Evolutionary conservation across 2,113 vertebrate genomes (phyloP).

Genomic region (Neofelis nebulosa): DNA sequence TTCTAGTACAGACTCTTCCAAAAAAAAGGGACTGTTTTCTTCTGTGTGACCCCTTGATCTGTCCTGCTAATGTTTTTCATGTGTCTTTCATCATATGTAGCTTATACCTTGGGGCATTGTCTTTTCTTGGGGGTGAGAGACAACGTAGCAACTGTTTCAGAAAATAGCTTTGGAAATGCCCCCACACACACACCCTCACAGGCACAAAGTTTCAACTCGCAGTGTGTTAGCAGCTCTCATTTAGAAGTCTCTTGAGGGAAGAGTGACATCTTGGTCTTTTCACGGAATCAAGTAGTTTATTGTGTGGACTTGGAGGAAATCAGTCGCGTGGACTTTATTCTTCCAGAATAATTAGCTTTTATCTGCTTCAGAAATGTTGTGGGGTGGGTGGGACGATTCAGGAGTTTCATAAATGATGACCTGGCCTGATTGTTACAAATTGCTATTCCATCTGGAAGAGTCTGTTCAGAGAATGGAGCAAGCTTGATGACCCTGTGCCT

Average conservation of each 20-base stretch:
- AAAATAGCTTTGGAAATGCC: background rate
- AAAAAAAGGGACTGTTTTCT: background rate
- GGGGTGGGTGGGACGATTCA: background rate
- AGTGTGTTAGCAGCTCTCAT: background rate
- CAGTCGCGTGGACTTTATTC: slow-evolving; percentile 18
- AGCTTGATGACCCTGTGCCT: background rate
- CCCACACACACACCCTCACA: background rate
- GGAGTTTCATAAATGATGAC: background rate
- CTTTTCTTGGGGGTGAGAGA: background rate
- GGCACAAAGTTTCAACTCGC: background rate
- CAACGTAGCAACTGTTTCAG: background rate
- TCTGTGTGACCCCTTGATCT: background rate
- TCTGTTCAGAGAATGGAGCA: background rate
- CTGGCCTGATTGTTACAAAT: background rate
- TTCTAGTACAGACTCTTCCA: background rate
- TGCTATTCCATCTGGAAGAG: background rate
- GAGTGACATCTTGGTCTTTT: background rate
- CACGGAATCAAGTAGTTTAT: background rate
- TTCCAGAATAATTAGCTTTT: background rate
- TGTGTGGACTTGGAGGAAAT: background rate
- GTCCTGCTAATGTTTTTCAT: background rate
- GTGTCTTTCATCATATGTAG: background rate
- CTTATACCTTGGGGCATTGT: background rate
- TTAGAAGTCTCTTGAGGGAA: background rate
- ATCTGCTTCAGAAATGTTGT: slow-evolving; percentile 17